Evolutionary conservation across 2,797 vertebrate genomes (phyloP), one percentile per base, ranked within the genome.

Genomic region (Hipposideros larvatus): DNA sequence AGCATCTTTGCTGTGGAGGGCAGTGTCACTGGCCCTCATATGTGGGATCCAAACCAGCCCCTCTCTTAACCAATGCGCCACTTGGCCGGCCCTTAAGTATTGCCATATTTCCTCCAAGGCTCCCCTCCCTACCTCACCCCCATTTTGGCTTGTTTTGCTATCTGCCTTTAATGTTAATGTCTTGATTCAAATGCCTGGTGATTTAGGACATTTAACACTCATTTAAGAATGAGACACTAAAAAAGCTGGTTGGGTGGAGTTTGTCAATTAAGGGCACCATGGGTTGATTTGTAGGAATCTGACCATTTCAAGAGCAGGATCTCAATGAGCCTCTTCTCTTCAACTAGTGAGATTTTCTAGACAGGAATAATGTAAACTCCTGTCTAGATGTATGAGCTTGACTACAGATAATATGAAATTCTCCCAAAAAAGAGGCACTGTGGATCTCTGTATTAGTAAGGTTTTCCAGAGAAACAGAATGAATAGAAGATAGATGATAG

Each of bases 161-260:
- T 63, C 53, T 71, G 28, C 28, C 13, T 59, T 92, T 75, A 41
- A 87, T 68, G 2, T 87, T 82, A 59, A 26, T 41, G 2, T 6
- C 10, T 68, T 82, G 43, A 14, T 34, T 88, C 53, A 46, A 37
- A 78, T 92, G 31, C 28, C 21, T 61, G 16, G 41, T 63, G 34
- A 80, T 75, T 96, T 68, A 68, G 75, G 26, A 90, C 18, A 80
- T 73, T 43, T 95, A 37, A 37, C n/a, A 74, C 53, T 91, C 26
- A 68, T 34, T 86, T 82, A 65, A 77, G 37, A 90, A 71, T 63
- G 7, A 53, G 31, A 70, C n/a, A 57, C 31, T 92, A 28, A 85
- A 85, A 91, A 57, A 11, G 2, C 26, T 75, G 14, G 15, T 70
- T 91, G n/a, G 31, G 37, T 65, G 18, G 31, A 82, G 10, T 14